Base-by-base conservation (phyloP, 2,888 invertebrate genomes). In the Idaea biselata region DNA sequence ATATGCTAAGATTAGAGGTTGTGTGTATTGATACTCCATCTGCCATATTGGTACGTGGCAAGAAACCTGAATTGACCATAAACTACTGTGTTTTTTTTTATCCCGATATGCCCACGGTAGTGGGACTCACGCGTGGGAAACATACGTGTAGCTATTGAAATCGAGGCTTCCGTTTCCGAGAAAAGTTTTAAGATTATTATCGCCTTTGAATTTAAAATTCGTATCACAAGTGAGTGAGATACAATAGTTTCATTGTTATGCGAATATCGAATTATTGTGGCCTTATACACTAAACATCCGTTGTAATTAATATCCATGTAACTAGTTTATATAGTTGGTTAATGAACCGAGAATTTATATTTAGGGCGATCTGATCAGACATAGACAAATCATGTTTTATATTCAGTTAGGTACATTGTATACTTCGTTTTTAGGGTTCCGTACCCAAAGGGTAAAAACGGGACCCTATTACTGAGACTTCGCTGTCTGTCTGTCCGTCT, bases 211-310 rank as follows among this genome's bases (percentile, higher is more conserved):
- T 7, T 56, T 18, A 18, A 56, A 56, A 56, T 56, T 56, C 11
- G 8, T 17, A 56, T 56, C 18, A 56, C 56, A n/a, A n/a, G n/a
- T n/a, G 56, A 56, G 18, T 56, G 18, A 55, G 6, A 56, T 18
- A 56, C 56, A 56, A 56, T 56, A 56, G 56, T 56, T 56, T 56
- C 18, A 56, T 56, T 56, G 56, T 56, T 55, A 17, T 17, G 18
- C 17, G 17, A 18, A 56, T 16, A 8, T 56, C 18, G 56, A 18
- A 17, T 18, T 8, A 8, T 16, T 56, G 18, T 56, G 56, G 56
- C 8, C 18, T 17, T 7, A 53, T 55, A 17, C 11, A 18, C 18
- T 8, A 18, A 56, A 56, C 56, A 56, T 56, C 56, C 56, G 56
- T 18, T 56, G 17, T 16, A 18, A 14, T 8, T 14, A 44, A 44